A percentile compares a stretch with the other conserved stretches of the same genome.
phyloP scores from a whole-genome alignment of 2,888 invertebrate genomes.

The Copidosoma aretas region DNA sequence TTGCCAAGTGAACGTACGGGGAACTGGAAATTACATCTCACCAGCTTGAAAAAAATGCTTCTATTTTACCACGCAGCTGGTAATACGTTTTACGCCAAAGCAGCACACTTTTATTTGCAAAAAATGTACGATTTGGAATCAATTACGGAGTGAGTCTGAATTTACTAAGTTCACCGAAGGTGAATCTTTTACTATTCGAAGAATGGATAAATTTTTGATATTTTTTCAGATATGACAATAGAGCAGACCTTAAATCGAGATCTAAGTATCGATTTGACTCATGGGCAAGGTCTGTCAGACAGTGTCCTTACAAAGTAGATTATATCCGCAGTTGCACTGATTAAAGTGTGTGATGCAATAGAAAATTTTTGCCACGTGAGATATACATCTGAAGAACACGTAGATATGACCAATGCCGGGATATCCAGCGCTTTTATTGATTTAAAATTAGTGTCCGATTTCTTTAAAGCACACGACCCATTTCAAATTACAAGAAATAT shows the following conservation, averaged over 20 bases:
- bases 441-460: too few relatives aligned
- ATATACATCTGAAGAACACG: neutral
- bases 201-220: slow-evolving; percentile 47
- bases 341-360: neutral
- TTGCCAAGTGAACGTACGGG: neutral
- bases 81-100: neutral
- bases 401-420: neutral
- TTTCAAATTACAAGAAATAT: too few relatives aligned
- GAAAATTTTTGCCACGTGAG: neutral
- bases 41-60: neutral
- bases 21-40: neutral
- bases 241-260: slow-evolving; percentile 52
- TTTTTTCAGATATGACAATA: slow-evolving; percentile 50
- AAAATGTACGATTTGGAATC: neutral
- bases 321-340: neutral
- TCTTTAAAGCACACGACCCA: too few relatives aligned
- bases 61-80: slow-evolving; percentile 2
- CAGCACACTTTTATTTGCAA: neutral
- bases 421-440: too few relatives aligned
- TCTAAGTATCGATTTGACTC: too few relatives aligned
- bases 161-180: neutral
- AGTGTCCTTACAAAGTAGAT: slow-evolving; percentile 18
- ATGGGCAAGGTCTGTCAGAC: slow-evolving; percentile 45
- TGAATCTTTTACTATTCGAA: slow-evolving; percentile 45
- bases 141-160: neutral